phyloP scores from a whole-genome alignment of 1,140 invertebrate genomes.

The Bradysia coprophila region DNA sequence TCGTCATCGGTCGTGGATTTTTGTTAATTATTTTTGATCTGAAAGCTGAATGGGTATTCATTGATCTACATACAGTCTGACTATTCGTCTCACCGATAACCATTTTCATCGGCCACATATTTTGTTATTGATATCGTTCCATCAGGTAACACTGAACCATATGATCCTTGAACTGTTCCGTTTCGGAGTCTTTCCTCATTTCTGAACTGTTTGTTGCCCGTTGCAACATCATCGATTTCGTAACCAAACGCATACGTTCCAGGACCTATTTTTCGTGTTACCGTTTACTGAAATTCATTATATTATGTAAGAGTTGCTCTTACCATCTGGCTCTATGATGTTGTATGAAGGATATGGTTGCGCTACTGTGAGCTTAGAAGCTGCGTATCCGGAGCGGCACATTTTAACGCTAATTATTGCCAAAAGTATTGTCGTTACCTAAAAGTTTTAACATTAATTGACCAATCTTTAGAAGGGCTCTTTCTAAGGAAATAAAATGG shows the following conservation, averaged over 20 bases:
- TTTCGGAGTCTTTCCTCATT: constrained; percentile 41
- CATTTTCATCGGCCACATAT: constrained; percentile 39
- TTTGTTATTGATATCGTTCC: constrained; percentile 32
- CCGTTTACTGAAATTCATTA: neutral
- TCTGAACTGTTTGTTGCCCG: constrained; percentile 42
- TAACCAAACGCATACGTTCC: constrained; percentile 49
- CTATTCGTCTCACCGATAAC: constrained; percentile 37
- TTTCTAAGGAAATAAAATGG: no score
- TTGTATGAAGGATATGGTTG: constrained; percentile 2
- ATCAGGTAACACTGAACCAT: constrained; percentile 41
- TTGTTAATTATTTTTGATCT: neutral
- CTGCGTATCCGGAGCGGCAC: no score
- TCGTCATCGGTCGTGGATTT: neutral
- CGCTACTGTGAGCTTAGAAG: no score
- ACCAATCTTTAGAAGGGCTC: no score
- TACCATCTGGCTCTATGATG: constrained; percentile 3
- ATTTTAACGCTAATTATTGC: no score
- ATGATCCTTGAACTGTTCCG: constrained; percentile 44
- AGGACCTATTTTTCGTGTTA: constrained; percentile 22
- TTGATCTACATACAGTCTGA: no score
- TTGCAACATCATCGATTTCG: constrained; percentile 36
- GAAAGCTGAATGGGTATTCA: no score
- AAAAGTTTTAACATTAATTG: no score
- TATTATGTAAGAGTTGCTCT: no score
- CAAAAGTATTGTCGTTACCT: no score